Evolutionary conservation across 2,888 invertebrate genomes (phyloP).

Genomic region (Pheosia gnoma): DNA sequence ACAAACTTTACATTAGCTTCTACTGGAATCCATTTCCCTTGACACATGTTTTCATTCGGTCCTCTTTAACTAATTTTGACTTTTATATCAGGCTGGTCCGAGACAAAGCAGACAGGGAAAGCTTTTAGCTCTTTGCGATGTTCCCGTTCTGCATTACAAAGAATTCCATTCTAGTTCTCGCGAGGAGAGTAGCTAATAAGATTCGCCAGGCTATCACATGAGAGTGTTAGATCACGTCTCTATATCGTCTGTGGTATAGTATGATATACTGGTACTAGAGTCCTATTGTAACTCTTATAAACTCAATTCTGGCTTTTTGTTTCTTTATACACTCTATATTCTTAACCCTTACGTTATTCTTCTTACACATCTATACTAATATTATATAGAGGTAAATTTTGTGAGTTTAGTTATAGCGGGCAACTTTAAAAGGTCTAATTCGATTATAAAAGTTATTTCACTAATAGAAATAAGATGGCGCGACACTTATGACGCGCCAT

Average conservation of each 20-base stretch:
- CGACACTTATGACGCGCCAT: too few relatives aligned
- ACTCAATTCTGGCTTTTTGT: too few relatives aligned
- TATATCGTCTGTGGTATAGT: background rate
- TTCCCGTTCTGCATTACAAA: slow-evolving; percentile 30
- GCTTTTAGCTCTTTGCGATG: slow-evolving; percentile 15
- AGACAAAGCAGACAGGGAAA: slow-evolving; percentile 19
- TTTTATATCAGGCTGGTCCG: slow-evolving; percentile 27
- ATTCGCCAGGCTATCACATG: background rate
- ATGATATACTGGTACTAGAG: background rate
- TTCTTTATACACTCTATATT: too few relatives aligned
- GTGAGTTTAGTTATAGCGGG: too few relatives aligned
- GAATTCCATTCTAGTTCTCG: slow-evolving; percentile 22
- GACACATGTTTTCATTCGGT: slow-evolving; percentile 11
- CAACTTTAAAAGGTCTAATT: too few relatives aligned
- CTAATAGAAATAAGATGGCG: too few relatives aligned
- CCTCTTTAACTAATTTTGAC: slow-evolving; percentile 23
- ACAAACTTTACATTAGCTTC: too few relatives aligned
- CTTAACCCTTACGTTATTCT: too few relatives aligned
- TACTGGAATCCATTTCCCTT: slow-evolving; percentile 8
- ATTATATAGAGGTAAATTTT: too few relatives aligned
- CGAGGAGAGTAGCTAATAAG: slow-evolving; percentile 11
- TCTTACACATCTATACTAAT: too few relatives aligned
- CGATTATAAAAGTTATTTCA: too few relatives aligned
- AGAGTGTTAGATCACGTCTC: background rate
- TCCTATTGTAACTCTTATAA: too few relatives aligned